Evolutionary conservation across 2,888 invertebrate species (phyloP), one percentile per base, ranked within the genome.

Genomic region (Nesidiocoris tenuis): DNA sequence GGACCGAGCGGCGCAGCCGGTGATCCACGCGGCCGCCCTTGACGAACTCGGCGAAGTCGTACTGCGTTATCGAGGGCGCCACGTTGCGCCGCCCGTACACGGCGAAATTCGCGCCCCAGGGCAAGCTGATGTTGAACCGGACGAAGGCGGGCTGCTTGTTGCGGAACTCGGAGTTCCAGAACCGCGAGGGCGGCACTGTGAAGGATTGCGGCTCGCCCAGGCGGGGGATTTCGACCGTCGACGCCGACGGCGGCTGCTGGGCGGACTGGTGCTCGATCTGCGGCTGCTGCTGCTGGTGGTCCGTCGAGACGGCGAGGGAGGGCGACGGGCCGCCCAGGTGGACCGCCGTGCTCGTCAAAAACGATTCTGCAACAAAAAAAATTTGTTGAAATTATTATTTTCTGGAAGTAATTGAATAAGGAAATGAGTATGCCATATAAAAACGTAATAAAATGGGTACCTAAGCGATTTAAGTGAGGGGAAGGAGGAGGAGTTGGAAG

Each of bases 31-130:
- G 86, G 67, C 93, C 93, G 39, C 93, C 93, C 82, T 93, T 92
- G 80, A 97, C 92, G 83, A 96, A 94, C 86, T 97, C 95, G 80
- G 94, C 94, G 84, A 98, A 96, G 84, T 98, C 98, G 84, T 97
- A 95, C 85, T 96, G 95, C 79, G 97, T 96, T 82, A 98, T 94
- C 83, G 97, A 95, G 16, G 98, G 98, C 54, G 95, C 94, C 74
- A 95, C 94, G 85, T 96, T 97, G 81, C 96, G 89, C 80, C 98
- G 88, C 25, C 96, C 96, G 84, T 98, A 96, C 78, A 98, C 92
- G 67, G 97, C 98, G 82, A 98, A 94, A 85, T 94, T 95, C 70
- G 94, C 93, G 81, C 94, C 94, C 93, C 94, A 94, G 61, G 95
- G 94, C 81, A 95, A 87, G 77, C 94, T 94, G 83, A 95, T 91